Percentiles rank a stretch among this genome's conserved stretches.
These are phyloP conservation scores for Strix uralensis DNA, from an alignment of 2,113 vertebrate species.

Conservation along the genomic window DNA sequence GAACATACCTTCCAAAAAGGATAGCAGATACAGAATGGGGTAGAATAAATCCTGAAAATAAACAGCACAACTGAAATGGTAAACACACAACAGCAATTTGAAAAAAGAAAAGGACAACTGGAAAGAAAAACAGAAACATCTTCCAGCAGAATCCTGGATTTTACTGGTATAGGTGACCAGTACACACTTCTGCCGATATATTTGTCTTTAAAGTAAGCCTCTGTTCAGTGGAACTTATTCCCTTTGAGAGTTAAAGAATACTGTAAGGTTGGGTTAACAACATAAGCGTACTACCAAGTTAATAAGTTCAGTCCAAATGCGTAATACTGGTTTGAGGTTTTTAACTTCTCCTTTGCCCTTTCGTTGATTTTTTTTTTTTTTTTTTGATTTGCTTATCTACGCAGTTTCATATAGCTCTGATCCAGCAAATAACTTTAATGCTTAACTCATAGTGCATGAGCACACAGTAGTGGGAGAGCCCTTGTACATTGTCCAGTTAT, in stretches of 20 bases:
- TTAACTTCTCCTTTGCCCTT: not conserved
- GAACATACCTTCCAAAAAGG: not conserved
- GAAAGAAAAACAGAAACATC: not conserved
- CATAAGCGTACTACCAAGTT: not conserved
- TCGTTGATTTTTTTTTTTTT: not conserved
- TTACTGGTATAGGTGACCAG: not conserved
- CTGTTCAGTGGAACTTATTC: not conserved
- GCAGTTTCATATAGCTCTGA: not conserved
- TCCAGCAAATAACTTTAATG: not conserved
- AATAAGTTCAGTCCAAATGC: not conserved
- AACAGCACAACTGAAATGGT: not conserved
- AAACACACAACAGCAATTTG: not conserved
- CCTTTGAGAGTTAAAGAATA: not conserved
- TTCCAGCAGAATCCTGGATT: not conserved
- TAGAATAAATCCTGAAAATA: not conserved
- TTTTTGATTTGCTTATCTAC: not conserved
- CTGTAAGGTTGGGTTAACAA: not conserved
- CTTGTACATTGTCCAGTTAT: not conserved
- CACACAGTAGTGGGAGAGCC: not conserved
- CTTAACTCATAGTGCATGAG: not conserved
- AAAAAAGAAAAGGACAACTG: not conserved
- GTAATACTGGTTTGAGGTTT: not conserved
- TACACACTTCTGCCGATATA: not conserved
- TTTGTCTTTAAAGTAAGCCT: not conserved
- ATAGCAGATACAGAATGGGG: fast-evolving